Percentiles rank a stretch among this genome's conserved stretches.
These are phyloP conservation scores for Gibbula magus DNA, from an alignment of 2,888 invertebrate species.

Conservation along the genomic window DNA sequence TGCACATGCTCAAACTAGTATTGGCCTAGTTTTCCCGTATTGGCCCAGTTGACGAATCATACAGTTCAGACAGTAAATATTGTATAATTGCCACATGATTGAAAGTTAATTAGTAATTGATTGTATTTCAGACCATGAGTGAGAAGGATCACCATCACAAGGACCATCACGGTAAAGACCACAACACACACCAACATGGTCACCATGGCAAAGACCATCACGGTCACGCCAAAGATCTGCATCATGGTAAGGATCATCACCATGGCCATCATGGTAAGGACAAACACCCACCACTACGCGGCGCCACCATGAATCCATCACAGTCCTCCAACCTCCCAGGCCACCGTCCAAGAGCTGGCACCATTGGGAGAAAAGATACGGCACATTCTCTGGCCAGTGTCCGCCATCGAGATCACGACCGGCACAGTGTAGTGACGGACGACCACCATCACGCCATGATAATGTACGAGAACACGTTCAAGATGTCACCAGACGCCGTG, in stretches of 20 bases:
- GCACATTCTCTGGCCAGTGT: slow-evolving; percentile 7
- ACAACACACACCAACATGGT: too few relatives aligned
- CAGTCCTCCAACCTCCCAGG: slow-evolving; percentile 34
- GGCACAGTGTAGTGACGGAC: slow-evolving; percentile 52
- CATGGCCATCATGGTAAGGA: slow-evolving; percentile 37
- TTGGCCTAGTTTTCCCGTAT: too few relatives aligned
- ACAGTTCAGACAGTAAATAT: too few relatives aligned
- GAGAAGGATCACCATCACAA: too few relatives aligned
- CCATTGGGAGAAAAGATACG: slow-evolving; percentile 41
- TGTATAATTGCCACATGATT: too few relatives aligned
- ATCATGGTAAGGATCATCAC: slow-evolving; percentile 41
- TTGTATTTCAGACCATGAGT: too few relatives aligned
- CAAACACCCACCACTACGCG: slow-evolving; percentile 43
- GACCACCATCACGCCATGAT: slow-evolving; percentile 41
- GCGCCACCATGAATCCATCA: slow-evolving; percentile 29
- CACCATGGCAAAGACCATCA: too few relatives aligned
- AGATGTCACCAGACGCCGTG: slow-evolving; percentile 56
- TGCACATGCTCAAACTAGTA: too few relatives aligned
- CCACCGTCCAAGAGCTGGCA: slow-evolving; percentile 52
- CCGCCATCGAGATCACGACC: slow-evolving; percentile 48
- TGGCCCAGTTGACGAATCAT: too few relatives aligned
- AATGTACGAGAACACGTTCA: slow-evolving; percentile 66
- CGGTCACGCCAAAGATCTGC: slow-evolving; percentile 19
- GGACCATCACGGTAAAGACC: too few relatives aligned
- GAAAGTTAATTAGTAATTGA: too few relatives aligned